phyloP scores from a whole-genome alignment of 1,140 invertebrate genomes.

The Drosophila setifemur region DNA sequence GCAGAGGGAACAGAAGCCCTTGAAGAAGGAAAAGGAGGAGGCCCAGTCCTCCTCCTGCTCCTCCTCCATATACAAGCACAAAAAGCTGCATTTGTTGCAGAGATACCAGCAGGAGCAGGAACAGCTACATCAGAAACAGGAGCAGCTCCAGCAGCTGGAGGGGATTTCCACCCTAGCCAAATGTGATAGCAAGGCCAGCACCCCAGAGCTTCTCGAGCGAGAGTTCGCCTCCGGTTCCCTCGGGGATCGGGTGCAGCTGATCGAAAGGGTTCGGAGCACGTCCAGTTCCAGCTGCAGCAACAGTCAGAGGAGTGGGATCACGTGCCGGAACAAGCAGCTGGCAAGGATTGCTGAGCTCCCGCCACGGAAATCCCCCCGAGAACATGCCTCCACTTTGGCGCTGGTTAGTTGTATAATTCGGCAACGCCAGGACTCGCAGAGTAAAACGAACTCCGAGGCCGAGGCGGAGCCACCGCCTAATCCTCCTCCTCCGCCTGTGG shows the following conservation, averaged over 20 bases:
- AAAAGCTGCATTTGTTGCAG: slow-evolving; percentile 70
- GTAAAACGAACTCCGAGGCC: slow-evolving; percentile 73
- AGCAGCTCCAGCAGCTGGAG: slow-evolving; percentile 36
- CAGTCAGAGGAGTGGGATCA: slow-evolving; percentile 58
- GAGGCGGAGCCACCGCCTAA: no score
- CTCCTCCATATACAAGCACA: slow-evolving; percentile 65
- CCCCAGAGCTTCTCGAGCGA: slow-evolving; percentile 62
- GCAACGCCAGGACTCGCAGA: slow-evolving; percentile 83
- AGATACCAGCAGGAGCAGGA: slow-evolving; percentile 74
- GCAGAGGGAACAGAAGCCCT: slow-evolving; percentile 11
- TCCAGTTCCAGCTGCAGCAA: slow-evolving; percentile 64
- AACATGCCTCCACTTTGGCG: slow-evolving; percentile 92
- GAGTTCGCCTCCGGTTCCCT: slow-evolving; percentile 54
- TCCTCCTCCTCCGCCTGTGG: slow-evolving; percentile 11
- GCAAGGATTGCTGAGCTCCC: slow-evolving; percentile 84
- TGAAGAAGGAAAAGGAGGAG: slow-evolving; percentile 33
- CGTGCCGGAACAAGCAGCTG: slow-evolving; percentile 74
- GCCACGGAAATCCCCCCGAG: slow-evolving; percentile 91
- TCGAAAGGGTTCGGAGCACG: slow-evolving; percentile 56
- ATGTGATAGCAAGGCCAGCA: slow-evolving; percentile 79
- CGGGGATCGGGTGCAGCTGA: slow-evolving; percentile 43
- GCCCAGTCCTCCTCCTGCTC: slow-evolving; percentile 24
- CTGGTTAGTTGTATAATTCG: slow-evolving; percentile 88
- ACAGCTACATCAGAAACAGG: slow-evolving; percentile 51
- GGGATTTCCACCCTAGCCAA: slow-evolving; percentile 42